Evolutionary conservation across 2,888 invertebrate genomes (phyloP).

Genomic region (Lepidochitona cinerea): DNA sequence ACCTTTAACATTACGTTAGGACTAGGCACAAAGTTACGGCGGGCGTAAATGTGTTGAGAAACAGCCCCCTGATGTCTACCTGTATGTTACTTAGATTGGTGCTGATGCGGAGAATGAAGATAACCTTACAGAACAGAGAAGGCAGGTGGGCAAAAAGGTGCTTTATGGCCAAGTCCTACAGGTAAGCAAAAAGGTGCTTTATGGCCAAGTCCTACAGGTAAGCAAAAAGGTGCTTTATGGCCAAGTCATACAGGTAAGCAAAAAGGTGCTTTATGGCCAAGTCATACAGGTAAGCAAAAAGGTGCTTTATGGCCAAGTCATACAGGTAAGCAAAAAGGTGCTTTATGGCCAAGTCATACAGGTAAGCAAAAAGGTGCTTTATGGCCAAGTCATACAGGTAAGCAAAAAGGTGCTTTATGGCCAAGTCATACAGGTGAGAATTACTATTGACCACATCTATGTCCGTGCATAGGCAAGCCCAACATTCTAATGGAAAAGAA

Average conservation of each 20-base stretch:
- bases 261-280: constrained; percentile 67
- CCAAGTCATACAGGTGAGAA: constrained; percentile 61
- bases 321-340: constrained; percentile 65
- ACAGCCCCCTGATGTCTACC: too few species aligned
- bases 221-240: constrained; percentile 68
- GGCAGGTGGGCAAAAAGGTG: constrained; percentile 66
- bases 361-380: constrained; percentile 29
- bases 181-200: constrained; percentile 60
- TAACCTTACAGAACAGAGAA: constrained; percentile 63
- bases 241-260: constrained; percentile 65
- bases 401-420: constrained; percentile 69
- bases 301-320: constrained; percentile 66
- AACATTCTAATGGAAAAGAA: too few species aligned
- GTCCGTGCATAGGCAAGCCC: too few species aligned
- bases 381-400: constrained; percentile 64
- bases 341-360: constrained; percentile 68
- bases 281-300: constrained; percentile 66
- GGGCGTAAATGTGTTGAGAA: too few species aligned
- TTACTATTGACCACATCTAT: neutral
- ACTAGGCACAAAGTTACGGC: too few species aligned
- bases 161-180: constrained; percentile 67
- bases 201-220: constrained; percentile 65
- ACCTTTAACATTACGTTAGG: too few species aligned
- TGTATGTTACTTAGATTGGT: constrained; percentile 48
- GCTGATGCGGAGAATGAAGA: constrained; percentile 65